These are phyloP conservation scores for Aphis gossypii DNA, from an alignment of 1,140 invertebrate species.

Conservation along the genomic window DNA sequence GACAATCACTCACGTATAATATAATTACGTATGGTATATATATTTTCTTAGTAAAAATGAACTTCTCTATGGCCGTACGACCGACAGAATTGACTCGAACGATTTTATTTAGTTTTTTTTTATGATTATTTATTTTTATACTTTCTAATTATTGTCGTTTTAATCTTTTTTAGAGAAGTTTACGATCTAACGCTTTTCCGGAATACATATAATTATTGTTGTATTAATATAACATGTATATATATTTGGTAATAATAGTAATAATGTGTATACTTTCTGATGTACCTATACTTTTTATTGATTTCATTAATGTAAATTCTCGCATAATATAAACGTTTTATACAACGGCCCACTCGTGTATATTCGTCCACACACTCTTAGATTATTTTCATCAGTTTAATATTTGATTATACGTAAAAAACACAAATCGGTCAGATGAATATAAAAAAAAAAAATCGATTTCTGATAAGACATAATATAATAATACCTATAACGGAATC, in stretches of 20 bases:
- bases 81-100: background rate
- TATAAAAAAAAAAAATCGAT: background rate
- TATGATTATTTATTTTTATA: background rate
- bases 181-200: background rate
- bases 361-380: background rate
- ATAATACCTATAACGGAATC: background rate
- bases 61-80: background rate
- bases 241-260: background rate
- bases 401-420: background rate
- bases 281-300: background rate
- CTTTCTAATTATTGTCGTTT: constrained; percentile 4
- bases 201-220: background rate
- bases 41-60: background rate
- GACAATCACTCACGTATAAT: constrained; percentile 15
- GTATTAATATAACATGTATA: background rate
- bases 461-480: background rate
- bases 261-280: background rate
- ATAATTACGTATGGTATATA: background rate
- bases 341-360: background rate
- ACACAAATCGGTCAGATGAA: background rate
- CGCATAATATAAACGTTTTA: background rate
- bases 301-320: constrained; percentile 19
- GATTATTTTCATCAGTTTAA: background rate
- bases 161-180: background rate
- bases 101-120: background rate